Evolutionary conservation across 2,797 vertebrate genomes (phyloP).

Genomic region (Todus mexicanus): DNA sequence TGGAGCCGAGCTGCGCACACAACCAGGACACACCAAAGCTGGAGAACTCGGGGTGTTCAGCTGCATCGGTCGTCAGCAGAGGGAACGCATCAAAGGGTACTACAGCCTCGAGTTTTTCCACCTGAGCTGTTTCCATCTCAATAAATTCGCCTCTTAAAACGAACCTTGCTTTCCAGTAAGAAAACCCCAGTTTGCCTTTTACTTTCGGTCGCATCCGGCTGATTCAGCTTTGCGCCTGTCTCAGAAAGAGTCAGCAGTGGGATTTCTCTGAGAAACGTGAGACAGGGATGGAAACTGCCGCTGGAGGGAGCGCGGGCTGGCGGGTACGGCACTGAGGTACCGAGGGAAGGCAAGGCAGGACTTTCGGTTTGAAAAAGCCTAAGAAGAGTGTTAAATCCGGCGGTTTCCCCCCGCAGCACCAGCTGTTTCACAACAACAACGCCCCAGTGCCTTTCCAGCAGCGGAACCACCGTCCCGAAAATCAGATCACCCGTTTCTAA

Average conservation of each 20-base stretch:
- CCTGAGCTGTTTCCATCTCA: not conserved
- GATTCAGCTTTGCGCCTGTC: not conserved
- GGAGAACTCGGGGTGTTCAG: not conserved
- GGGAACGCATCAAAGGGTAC: not conserved
- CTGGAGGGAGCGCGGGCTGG: fast-evolving
- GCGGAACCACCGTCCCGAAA: not conserved
- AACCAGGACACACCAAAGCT: not conserved
- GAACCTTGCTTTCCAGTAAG: not conserved
- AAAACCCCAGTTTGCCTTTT: not conserved
- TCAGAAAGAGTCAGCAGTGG: not conserved
- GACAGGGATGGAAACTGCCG: not conserved
- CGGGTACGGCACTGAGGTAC: too few species aligned
- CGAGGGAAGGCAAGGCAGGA: not conserved
- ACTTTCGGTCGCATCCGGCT: not conserved
- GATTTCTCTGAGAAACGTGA: not conserved
- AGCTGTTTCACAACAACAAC: not conserved
- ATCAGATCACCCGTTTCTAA: not conserved
- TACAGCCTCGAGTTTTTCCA: not conserved
- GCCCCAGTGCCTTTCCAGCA: not conserved
- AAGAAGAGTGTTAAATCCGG: not conserved
- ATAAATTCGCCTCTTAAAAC: not conserved
- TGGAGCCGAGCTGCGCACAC: not conserved
- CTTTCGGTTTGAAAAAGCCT: not conserved
- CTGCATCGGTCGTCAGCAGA: not conserved
- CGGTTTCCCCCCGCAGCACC: not conserved